Percentiles rank a stretch among this genome's conserved stretches.
Conservation (phyloP, 2,113 vertebrate genomes). For the Coregonus clupeaformis region DNA sequence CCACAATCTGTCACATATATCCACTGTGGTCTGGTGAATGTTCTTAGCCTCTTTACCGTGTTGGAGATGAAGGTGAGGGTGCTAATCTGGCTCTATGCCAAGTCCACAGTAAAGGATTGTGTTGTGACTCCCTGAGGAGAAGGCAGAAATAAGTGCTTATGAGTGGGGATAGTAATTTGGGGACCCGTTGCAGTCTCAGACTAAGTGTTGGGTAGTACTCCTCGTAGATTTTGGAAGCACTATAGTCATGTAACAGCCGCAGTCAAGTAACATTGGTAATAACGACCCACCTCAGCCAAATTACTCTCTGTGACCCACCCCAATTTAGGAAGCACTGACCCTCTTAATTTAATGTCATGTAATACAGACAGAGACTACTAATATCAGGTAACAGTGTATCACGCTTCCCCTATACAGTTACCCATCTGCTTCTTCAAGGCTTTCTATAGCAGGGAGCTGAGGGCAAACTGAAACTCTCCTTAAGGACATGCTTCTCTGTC, state of each 20-base stretch:
- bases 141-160: too few relatives aligned
- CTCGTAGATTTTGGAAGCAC: not conserved
- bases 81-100: slow-evolving; percentile 14
- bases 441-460: slow-evolving; percentile 15
- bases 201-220: not conserved
- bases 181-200: slow-evolving; percentile 1
- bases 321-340: not conserved
- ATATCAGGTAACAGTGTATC: slow-evolving; percentile 15
- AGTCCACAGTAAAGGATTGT: not conserved
- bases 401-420: slow-evolving; percentile 15
- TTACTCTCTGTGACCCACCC: not conserved
- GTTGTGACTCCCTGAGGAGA: not conserved
- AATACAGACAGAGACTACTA: not conserved
- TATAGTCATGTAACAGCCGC: not conserved
- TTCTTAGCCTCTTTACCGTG: not conserved
- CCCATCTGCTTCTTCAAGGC: slow-evolving; percentile 58
- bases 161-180: not conserved
- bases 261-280: not conserved
- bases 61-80: not conserved
- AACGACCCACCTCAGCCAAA: not conserved
- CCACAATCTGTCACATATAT: slow-evolving; percentile 57
- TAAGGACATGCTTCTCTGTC: slow-evolving; percentile 50
- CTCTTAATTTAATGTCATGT: slow-evolving; percentile 19
- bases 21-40: not conserved
- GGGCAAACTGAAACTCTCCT: too few relatives aligned